Evolutionary conservation across 2,888 invertebrate species (phyloP).

Genomic region (Sialis lutaria): DNA sequence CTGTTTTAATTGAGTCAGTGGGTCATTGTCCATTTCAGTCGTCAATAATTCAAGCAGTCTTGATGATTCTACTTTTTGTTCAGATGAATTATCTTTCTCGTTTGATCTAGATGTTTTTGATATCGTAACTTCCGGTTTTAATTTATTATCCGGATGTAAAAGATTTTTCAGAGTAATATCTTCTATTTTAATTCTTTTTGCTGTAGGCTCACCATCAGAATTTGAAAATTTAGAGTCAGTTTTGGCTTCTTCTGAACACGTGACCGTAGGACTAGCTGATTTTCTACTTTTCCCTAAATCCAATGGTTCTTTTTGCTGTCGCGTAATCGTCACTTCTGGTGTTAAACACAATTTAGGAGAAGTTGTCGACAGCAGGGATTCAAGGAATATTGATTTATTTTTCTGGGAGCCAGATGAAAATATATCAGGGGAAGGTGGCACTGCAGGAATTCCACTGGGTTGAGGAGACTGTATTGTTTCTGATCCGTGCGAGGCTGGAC

Average conservation of each 20-base stretch:
- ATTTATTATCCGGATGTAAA: conserved; percentile 27
- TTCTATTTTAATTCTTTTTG: conserved; percentile 31
- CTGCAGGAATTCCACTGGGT: conserved; percentile 51
- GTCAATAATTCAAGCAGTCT: conserved; percentile 27
- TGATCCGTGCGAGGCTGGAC: conserved; percentile 50
- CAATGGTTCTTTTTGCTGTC: conserved; percentile 42
- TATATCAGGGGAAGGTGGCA: conserved; percentile 51
- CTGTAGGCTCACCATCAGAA: conserved; percentile 24
- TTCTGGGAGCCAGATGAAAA: conserved; percentile 25
- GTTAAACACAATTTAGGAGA: conserved; percentile 36
- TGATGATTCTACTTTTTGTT: conserved; percentile 19
- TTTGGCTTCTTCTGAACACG: conserved; percentile 56
- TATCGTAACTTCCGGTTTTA: conserved; percentile 22
- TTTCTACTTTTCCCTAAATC: conserved; percentile 50
- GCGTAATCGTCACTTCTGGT: conserved; percentile 31
- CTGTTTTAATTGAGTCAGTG: conserved; percentile 52
- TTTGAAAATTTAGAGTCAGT: conserved; percentile 23
- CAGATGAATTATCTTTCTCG: conserved; percentile 17
- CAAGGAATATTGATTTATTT: conserved; percentile 35
- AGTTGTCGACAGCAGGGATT: conserved; percentile 41
- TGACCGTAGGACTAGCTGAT: conserved; percentile 53
- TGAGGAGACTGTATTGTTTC: conserved; percentile 58
- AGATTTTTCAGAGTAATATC: conserved; percentile 30
- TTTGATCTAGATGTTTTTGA: conserved; percentile 27
- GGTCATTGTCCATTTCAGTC: conserved; percentile 33